These are phyloP conservation scores for Virgularia gustaviana DNA, from an alignment of 92 coral and sea anemone genomes.

Conservation along the genomic window DNA sequence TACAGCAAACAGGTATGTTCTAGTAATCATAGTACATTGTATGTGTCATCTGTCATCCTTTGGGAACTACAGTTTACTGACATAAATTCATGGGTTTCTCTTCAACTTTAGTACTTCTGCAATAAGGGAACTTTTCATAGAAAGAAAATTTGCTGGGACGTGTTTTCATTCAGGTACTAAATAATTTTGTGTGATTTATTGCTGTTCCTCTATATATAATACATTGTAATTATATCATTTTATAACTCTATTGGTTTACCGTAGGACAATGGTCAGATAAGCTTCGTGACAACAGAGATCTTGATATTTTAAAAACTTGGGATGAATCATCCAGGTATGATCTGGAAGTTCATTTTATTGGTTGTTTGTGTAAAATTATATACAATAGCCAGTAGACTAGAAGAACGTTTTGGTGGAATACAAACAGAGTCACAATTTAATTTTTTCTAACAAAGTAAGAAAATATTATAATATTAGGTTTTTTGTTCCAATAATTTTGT, in stretches of 20 bases:
- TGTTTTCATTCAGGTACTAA: conserved; percentile 12
- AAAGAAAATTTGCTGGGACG: conserved; percentile 15
- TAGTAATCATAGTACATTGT: no score
- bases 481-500: no score
- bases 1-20: conserved; percentile 81
- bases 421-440: background rate
- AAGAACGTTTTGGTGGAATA: background rate
- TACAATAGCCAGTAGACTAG: background rate
- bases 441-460: no score
- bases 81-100: no score
- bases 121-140: conserved; percentile 24
- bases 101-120: background rate
- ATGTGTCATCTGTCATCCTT: no score
- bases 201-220: background rate
- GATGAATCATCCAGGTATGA: conserved; percentile 73
- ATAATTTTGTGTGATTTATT: no score
- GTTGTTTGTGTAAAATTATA: background rate
- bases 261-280: conserved; percentile 74
- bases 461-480: no score
- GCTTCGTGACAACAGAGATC: conserved; percentile 88
- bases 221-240: background rate
- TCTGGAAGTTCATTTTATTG: background rate
- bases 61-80: no score
- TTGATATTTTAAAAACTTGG: conserved; percentile 60
- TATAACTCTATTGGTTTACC: background rate